Conservation (phyloP, 2,113 vertebrate genomes). For the Hystrix brachyura region DNA sequence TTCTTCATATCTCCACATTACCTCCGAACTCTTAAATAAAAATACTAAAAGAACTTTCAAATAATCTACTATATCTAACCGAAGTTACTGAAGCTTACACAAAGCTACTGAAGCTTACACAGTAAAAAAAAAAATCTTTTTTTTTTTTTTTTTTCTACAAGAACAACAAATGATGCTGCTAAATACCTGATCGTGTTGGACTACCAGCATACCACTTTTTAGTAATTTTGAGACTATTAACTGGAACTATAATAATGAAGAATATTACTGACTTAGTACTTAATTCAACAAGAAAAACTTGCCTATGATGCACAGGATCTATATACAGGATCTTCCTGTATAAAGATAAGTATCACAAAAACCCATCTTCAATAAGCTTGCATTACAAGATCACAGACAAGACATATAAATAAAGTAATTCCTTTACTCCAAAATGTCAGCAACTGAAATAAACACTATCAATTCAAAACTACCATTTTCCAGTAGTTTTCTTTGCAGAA, state of each 20-base stretch:
- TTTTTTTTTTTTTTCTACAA: background rate
- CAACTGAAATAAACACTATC: conserved; percentile 2
- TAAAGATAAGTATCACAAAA: background rate
- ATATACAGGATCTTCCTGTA: conserved; percentile 6
- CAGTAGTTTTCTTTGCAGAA: background rate
- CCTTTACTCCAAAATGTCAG: conserved; percentile 31
- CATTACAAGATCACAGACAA: conserved; percentile 15
- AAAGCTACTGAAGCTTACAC: conserved; percentile 16
- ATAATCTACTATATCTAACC: background rate
- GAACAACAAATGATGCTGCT: background rate
- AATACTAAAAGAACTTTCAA: conserved; percentile 34
- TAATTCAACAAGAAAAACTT: conserved; percentile 51
- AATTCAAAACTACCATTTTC: conserved; percentile 33
- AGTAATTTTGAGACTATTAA: background rate
- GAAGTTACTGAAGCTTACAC: background rate
- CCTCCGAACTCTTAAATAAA: background rate
- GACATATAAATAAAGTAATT: conserved; percentile 17
- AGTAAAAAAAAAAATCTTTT: background rate
- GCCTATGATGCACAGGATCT: background rate
- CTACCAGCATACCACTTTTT: background rate
- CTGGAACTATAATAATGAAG: conserved; percentile 26
- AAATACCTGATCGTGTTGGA: background rate
- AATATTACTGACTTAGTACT: background rate
- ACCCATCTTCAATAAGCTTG: background rate
- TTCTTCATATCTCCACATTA: background rate